Percentiles rank a stretch among this genome's conserved stretches.
These are phyloP conservation scores for Eustalomyia histrio DNA, from an alignment of 2,888 invertebrate genomes.

Conservation along the genomic window DNA sequence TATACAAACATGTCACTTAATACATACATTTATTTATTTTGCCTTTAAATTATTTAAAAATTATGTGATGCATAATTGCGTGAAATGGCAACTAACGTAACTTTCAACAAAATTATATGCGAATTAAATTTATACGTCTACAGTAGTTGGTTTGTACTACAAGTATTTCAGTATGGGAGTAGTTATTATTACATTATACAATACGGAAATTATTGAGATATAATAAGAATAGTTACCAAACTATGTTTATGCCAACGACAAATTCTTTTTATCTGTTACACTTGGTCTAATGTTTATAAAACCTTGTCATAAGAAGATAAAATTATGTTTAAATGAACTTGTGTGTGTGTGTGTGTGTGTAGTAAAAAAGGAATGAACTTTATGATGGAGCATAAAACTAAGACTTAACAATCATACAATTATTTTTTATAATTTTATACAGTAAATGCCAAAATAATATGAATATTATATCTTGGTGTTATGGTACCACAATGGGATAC, in stretches of 20 bases:
- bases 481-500: conserved; percentile 1
- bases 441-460: not conserved
- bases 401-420: not conserved
- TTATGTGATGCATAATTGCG: conserved; percentile 61
- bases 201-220: conserved; percentile 26
- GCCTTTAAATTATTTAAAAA: conserved; percentile 31
- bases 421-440: not conserved
- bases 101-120: conserved; percentile 20
- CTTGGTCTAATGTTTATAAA: conserved; percentile 5
- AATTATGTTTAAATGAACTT: not conserved
- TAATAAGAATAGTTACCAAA: conserved; percentile 26
- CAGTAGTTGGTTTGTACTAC: not conserved
- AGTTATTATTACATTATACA: conserved; percentile 7
- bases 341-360: not conserved
- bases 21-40: not conserved
- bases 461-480: not conserved
- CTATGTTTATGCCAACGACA: not conserved
- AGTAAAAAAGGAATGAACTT: conserved; percentile 1
- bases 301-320: not conserved
- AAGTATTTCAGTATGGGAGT: not conserved
- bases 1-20: conserved; percentile 1
- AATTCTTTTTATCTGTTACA: conserved; percentile 27
- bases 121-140: not conserved
- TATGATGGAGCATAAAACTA: conserved; percentile 28
- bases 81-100: conserved; percentile 34